phyloP scores from a whole-genome alignment of 2,888 invertebrate genomes.

The Chloromyia formosa region DNA sequence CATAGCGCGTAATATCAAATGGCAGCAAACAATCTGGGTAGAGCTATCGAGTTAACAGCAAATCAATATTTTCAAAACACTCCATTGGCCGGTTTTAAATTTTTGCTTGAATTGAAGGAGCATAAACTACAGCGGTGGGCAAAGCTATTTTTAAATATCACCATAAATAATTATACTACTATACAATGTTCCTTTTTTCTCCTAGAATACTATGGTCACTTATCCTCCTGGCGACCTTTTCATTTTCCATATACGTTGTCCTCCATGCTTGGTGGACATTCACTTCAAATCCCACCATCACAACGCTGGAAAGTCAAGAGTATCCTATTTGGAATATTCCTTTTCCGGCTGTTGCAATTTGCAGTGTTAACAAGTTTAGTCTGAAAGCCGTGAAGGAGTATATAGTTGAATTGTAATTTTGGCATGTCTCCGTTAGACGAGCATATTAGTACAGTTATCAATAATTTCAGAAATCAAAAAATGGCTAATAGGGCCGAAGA shows the following conservation, averaged over 20 bases:
- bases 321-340: slow-evolving; percentile 66
- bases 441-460: not conserved
- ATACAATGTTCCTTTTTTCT: not conserved
- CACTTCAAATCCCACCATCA: slow-evolving; percentile 62
- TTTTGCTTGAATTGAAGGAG: slow-evolving; percentile 27
- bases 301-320: slow-evolving; percentile 64
- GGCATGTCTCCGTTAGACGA: too few relatives aligned
- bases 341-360: slow-evolving; percentile 69
- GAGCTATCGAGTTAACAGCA: slow-evolving; percentile 31
- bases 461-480: slow-evolving; percentile 24
- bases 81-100: slow-evolving; percentile 45
- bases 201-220: slow-evolving; percentile 56
- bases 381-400: slow-evolving; percentile 59
- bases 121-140: slow-evolving; percentile 10
- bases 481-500: slow-evolving; percentile 24
- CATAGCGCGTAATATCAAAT: too few relatives aligned
- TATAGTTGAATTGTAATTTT: slow-evolving; percentile 63
- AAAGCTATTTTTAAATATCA: not conserved
- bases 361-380: slow-evolving; percentile 69
- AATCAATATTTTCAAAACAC: slow-evolving; percentile 45
- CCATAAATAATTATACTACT: not conserved
- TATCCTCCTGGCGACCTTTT: slow-evolving; percentile 53
- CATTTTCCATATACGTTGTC: slow-evolving; percentile 53
- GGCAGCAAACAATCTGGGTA: not conserved
- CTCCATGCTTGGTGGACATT: slow-evolving; percentile 54